These are phyloP conservation scores for Jaculus jaculus DNA, from an alignment of 2,113 vertebrate species.

Conservation along the genomic window DNA sequence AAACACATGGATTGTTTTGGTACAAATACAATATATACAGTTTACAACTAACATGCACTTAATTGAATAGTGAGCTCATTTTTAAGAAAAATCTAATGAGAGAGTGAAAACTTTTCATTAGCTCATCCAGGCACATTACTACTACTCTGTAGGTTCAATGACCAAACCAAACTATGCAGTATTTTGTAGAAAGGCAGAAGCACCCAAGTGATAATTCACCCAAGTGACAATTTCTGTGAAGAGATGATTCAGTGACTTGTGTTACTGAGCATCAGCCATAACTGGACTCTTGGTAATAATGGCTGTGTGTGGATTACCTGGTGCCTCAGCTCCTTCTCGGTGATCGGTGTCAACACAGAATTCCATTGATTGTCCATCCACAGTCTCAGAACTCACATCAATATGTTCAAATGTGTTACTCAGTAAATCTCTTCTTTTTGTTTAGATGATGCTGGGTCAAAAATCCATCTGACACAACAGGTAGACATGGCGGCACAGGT, in stretches of 20 bases:
- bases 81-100: background rate
- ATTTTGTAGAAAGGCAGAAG: conserved; percentile 4
- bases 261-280: background rate
- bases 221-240: background rate
- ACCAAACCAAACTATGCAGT: background rate
- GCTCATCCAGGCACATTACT: background rate
- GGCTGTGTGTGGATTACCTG: background rate
- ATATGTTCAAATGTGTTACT: conserved; percentile 5
- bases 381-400: conserved; percentile 20
- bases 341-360: background rate
- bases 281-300: background rate
- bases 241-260: background rate
- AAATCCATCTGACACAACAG: conserved; percentile 86
- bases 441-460: conserved; percentile 85
- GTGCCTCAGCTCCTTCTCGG: background rate
- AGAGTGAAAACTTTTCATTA: conserved; percentile 24
- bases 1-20: background rate
- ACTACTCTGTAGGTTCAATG: background rate
- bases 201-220: too few relatives aligned
- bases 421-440: conserved; percentile 36
- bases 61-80: conserved; percentile 15
- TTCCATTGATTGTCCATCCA: background rate
- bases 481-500: conserved; percentile 96
- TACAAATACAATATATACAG: background rate
- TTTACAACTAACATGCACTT: background rate